Percentiles rank a stretch among this genome's conserved stretches.
Conservation (phyloP, 2,888 invertebrate genomes). For the Octonoba sinensis region DNA sequence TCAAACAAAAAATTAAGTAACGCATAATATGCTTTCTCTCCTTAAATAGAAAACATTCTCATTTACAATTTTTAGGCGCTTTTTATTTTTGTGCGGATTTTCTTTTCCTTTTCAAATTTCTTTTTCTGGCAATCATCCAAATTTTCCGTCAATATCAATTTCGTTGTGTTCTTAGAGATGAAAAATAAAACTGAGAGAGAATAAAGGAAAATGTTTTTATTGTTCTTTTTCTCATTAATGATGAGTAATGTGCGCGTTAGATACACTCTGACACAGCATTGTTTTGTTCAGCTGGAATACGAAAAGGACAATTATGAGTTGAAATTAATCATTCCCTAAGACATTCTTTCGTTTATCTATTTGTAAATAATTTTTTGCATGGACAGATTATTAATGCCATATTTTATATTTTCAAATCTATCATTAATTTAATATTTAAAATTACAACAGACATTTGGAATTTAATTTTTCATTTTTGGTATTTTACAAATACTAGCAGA, state of each 20-base stretch:
- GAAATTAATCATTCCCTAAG: no score
- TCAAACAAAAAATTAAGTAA: conserved; percentile 16
- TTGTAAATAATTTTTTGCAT: no score
- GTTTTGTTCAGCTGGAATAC: neutral
- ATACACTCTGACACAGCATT: neutral
- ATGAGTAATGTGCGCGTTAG: conserved; percentile 13
- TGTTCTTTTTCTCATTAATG: neutral
- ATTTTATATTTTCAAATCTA: no score
- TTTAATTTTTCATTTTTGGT: no score
- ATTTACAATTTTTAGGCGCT: neutral
- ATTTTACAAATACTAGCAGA: no score
- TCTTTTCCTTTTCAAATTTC: neutral
- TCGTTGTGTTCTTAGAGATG: neutral
- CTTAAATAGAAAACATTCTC: conserved; percentile 8
- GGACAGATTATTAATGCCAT: no score
- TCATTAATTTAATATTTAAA: no score
- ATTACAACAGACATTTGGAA: no score
- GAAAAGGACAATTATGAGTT: conserved; percentile 1
- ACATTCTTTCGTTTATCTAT: no score
- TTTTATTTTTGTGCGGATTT: neutral
- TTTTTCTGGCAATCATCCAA: no score
- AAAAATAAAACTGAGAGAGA: neutral
- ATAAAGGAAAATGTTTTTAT: neutral
- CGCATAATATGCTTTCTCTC: conserved; percentile 1
- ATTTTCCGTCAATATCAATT: neutral